These are phyloP conservation scores for Phortica variegata DNA, from an alignment of 1,140 invertebrate genomes.

Conservation along the genomic window DNA sequence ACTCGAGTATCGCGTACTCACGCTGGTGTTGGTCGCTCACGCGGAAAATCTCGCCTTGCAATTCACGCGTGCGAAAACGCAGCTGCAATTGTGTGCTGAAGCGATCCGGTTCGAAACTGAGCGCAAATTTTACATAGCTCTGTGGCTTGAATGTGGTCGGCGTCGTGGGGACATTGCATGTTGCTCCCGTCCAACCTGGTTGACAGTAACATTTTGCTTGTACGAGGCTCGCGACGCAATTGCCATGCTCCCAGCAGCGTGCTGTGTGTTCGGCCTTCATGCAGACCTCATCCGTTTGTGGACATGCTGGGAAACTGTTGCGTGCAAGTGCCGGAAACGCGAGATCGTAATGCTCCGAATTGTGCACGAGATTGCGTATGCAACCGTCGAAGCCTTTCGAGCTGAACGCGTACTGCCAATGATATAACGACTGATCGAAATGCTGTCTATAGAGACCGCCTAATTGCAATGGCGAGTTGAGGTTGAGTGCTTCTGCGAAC, in stretches of 20 bases:
- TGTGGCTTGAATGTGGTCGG: constrained; percentile 65
- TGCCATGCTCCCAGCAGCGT: constrained; percentile 63
- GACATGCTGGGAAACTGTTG: constrained; percentile 63
- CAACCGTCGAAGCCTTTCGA: constrained; percentile 67
- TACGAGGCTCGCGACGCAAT: constrained; percentile 65
- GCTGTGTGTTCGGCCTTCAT: constrained; percentile 58
- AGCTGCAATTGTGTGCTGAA: constrained; percentile 67
- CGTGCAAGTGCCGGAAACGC: constrained; percentile 61
- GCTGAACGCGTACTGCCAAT: constrained; percentile 60
- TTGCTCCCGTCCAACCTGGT: constrained; percentile 65
- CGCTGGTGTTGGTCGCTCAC: constrained; percentile 67
- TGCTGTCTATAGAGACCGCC: constrained; percentile 64
- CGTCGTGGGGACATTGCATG: constrained; percentile 62
- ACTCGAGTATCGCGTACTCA: constrained; percentile 68
- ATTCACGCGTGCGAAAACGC: constrained; percentile 68
- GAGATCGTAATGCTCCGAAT: constrained; percentile 68
- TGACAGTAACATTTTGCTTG: constrained; percentile 66
- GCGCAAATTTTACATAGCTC: constrained; percentile 70
- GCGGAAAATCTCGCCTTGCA: constrained; percentile 65
- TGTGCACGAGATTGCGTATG: constrained; percentile 69
- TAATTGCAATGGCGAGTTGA: constrained; percentile 69
- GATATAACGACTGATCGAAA: constrained; percentile 60
- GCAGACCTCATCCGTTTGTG: constrained; percentile 63
- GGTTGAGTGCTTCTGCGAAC: constrained; percentile 70
- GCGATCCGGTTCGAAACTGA: constrained; percentile 67